Evolutionary conservation across 2,113 vertebrate genomes (phyloP).

Genomic region (Platysteira castanea): DNA sequence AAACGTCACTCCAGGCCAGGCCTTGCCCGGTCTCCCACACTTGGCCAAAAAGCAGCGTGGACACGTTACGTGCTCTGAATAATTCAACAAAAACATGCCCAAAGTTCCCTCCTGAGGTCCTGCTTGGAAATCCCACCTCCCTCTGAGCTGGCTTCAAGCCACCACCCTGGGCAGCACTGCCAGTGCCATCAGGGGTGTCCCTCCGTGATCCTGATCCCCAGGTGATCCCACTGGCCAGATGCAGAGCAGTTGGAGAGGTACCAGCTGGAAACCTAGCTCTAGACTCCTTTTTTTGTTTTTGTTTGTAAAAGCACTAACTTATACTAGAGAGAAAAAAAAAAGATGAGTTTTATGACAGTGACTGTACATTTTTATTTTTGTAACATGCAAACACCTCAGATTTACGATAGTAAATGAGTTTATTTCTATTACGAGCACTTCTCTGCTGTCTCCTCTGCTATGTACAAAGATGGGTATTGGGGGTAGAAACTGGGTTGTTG

Average conservation of each 20-base stretch:
- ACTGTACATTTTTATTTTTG: constrained; percentile 62
- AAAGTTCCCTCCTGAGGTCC: background rate
- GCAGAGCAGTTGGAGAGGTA: background rate
- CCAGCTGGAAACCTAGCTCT: background rate
- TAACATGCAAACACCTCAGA: background rate
- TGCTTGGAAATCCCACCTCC: background rate
- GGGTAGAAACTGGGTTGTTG: background rate
- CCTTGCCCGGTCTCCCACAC: background rate
- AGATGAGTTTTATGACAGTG: background rate
- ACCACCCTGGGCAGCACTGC: background rate
- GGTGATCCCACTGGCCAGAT: background rate
- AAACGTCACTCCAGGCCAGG: background rate
- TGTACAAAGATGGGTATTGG: background rate
- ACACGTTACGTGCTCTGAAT: background rate
- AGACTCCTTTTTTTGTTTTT: background rate
- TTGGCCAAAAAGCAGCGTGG: background rate
- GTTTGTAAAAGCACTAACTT: constrained; percentile 48
- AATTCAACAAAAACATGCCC: background rate
- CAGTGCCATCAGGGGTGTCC: background rate
- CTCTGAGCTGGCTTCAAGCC: background rate
- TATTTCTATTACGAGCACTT: background rate
- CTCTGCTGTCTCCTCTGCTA: background rate
- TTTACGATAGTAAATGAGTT: constrained; percentile 34
- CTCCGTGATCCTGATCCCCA: background rate
- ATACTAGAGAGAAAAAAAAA: background rate